phyloP scores from a whole-genome alignment of 30 jellyfish, hydroid and myxozoan species.

The Chrysaora quinquecirrha region DNA sequence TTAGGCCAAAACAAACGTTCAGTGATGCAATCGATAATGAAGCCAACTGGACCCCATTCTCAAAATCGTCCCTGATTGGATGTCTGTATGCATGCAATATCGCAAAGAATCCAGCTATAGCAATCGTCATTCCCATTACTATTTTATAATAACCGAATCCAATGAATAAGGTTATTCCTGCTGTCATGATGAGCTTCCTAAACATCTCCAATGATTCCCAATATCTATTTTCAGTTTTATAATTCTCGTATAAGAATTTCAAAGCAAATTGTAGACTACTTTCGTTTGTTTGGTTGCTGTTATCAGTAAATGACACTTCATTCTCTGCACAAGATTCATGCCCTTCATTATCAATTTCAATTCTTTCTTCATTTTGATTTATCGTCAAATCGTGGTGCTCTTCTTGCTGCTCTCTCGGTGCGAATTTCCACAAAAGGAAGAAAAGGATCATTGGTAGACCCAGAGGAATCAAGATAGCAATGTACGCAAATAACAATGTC shows the following conservation, averaged over 20 bases:
- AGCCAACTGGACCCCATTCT: background rate
- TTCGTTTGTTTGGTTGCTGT: background rate
- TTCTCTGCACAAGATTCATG: too few species aligned
- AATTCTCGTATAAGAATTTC: too few species aligned
- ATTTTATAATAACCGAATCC: too few species aligned
- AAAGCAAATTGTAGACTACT: background rate
- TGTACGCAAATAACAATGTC: background rate
- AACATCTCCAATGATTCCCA: constrained; percentile 51
- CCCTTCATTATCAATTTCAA: too few species aligned
- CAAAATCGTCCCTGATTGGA: background rate
- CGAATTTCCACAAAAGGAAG: background rate
- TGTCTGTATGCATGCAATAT: background rate
- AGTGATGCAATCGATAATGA: background rate
- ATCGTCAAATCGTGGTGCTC: background rate
- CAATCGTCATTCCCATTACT: background rate
- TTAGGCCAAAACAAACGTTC: background rate
- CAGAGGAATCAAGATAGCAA: background rate
- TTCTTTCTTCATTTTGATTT: too few species aligned
- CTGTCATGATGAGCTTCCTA: constrained; percentile 23
- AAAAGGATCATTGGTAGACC: constrained; percentile 11
- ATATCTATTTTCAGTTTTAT: constrained; percentile 35
- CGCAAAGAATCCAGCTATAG: background rate
- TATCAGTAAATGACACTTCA: background rate
- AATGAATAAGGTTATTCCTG: background rate
- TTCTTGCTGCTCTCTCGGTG: background rate